A percentile compares a stretch with the other conserved stretches of the same genome.
These are phyloP conservation scores for Fulica atra DNA, from an alignment of 2,113 vertebrate species.

Conservation along the genomic window DNA sequence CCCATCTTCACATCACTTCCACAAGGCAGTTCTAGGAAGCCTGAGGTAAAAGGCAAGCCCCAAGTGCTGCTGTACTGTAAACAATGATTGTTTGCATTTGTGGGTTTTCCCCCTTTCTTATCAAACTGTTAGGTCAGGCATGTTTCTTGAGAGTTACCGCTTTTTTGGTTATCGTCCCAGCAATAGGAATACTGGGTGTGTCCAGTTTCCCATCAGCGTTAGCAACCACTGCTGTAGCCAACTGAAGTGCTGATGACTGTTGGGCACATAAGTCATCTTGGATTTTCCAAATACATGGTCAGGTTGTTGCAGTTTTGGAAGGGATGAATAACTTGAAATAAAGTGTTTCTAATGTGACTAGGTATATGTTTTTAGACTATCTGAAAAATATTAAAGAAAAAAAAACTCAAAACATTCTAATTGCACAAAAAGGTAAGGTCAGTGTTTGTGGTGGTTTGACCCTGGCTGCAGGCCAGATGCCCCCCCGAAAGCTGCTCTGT, in stretches of 20 bases:
- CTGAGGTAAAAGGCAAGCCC: neutral
- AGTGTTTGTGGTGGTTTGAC: neutral
- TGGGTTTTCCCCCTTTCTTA: neutral
- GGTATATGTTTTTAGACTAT: neutral
- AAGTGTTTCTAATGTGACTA: neutral
- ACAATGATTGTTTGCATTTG: neutral
- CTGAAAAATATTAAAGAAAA: neutral
- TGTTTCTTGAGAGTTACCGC: neutral
- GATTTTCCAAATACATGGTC: neutral
- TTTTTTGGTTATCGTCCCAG: neutral
- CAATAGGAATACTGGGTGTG: neutral
- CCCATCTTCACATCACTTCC: neutral
- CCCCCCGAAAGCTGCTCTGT: too few species aligned
- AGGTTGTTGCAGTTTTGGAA: neutral
- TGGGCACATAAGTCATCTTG: neutral
- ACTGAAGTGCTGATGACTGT: neutral
- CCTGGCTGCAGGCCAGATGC: too few species aligned
- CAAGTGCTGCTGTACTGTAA: neutral
- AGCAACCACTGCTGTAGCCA: neutral
- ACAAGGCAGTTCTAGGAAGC: neutral
- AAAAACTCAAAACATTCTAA: neutral
- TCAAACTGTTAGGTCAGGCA: neutral
- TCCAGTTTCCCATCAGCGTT: constrained; percentile 7
- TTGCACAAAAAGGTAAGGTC: neutral
- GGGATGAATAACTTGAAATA: neutral